These are phyloP conservation scores for Cyphomyrmex costatus DNA, from an alignment of 1,140 invertebrate species.

Conservation along the genomic window DNA sequence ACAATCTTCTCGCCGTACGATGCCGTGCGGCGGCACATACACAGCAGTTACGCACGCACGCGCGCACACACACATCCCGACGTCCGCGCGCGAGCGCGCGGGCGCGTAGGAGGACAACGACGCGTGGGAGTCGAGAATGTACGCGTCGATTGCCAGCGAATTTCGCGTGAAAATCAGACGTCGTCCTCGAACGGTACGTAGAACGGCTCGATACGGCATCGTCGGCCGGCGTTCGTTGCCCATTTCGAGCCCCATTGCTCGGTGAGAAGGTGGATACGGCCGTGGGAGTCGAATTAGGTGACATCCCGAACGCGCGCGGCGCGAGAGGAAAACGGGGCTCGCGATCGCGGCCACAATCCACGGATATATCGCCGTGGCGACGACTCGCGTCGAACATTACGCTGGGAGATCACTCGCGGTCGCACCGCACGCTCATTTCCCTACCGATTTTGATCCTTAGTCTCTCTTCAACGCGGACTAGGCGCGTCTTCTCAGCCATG, in stretches of 20 bases:
- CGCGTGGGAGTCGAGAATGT: constrained; percentile 78
- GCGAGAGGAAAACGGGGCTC: constrained; percentile 30
- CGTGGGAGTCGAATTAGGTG: constrained; percentile 73
- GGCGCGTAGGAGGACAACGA: constrained; percentile 59
- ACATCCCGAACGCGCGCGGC: constrained; percentile 67
- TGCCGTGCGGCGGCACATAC: constrained; percentile 24
- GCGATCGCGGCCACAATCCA: constrained; percentile 29
- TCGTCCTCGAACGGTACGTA: neutral
- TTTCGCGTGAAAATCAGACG: constrained; percentile 43
- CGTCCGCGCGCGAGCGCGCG: too few relatives aligned
- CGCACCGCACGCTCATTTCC: constrained; percentile 39
- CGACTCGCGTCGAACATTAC: neutral
- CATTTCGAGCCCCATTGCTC: neutral
- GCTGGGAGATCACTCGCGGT: too few relatives aligned
- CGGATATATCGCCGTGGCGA: neutral
- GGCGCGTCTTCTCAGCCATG: constrained; percentile 94
- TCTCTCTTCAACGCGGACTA: constrained; percentile 94
- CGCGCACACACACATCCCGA: neutral
- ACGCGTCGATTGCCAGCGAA: constrained; percentile 65
- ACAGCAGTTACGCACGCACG: neutral
- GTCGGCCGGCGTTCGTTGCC: neutral
- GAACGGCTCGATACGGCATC: neutral
- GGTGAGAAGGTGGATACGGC: constrained; percentile 47
- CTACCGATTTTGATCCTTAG: constrained; percentile 95
- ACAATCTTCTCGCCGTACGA: constrained; percentile 3